These are phyloP conservation scores for Drosophila austrosaltans DNA, from an alignment of 2,888 invertebrate genomes.

Conservation along the genomic window DNA sequence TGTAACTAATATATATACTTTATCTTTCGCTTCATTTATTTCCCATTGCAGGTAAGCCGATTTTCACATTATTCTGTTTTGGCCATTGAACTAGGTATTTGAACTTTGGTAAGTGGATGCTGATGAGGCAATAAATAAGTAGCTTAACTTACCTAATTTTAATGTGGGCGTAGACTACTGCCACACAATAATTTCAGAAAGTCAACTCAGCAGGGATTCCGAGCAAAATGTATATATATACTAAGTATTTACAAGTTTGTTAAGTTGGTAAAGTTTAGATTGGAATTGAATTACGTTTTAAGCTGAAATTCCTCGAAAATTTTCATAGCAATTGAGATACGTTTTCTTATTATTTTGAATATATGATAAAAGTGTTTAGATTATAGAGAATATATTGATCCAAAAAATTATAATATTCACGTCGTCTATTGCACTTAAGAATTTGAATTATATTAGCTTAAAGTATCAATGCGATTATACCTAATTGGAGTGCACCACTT, in stretches of 20 bases:
- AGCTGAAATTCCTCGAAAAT: too few species aligned
- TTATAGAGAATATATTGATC: too few species aligned
- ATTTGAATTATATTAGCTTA: too few species aligned
- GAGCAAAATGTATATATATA: background rate
- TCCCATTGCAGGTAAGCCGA: slow-evolving; percentile 69
- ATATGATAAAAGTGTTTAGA: too few species aligned
- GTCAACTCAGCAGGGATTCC: too few species aligned
- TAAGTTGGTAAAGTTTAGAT: too few species aligned
- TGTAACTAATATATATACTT: slow-evolving; percentile 27
- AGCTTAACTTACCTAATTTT: slow-evolving; percentile 39
- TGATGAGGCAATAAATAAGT: slow-evolving; percentile 58
- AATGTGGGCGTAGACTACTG: background rate
- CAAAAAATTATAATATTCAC: too few species aligned
- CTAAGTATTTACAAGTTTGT: background rate
- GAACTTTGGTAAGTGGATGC: slow-evolving; percentile 34
- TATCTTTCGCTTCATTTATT: slow-evolving; percentile 49
- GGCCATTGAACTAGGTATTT: slow-evolving; percentile 43
- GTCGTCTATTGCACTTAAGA: too few species aligned
- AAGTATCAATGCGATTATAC: too few species aligned
- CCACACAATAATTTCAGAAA: background rate
- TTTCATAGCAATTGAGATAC: too few species aligned
- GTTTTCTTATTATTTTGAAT: too few species aligned
- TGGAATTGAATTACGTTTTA: background rate
- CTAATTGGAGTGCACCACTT: too few species aligned
- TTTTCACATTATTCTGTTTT: slow-evolving; percentile 45